These are phyloP conservation scores for Steinernema carpocapsae DNA, from an alignment of 2,888 invertebrate species.

Conservation along the genomic window DNA sequence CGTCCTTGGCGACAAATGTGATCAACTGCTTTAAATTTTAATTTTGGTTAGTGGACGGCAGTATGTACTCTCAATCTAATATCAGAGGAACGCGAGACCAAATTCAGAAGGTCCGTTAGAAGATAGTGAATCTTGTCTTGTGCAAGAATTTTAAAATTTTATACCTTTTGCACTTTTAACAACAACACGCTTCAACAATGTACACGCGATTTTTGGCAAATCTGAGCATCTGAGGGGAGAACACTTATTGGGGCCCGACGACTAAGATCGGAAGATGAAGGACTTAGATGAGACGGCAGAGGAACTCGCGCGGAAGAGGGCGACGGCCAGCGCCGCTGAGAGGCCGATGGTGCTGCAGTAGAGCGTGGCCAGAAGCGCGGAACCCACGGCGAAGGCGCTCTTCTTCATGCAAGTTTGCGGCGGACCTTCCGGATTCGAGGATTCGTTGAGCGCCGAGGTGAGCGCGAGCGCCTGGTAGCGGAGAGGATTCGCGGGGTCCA, in stretches of 20 bases:
- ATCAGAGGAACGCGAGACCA: too few relatives aligned
- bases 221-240: slow-evolving; percentile 34
- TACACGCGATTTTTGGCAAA: slow-evolving; percentile 22
- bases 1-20: too few relatives aligned
- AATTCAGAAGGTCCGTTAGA: too few relatives aligned
- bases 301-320: slow-evolving; percentile 21
- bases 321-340: slow-evolving; percentile 26
- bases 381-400: slow-evolving; percentile 38
- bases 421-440: not conserved
- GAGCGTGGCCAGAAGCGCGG: slow-evolving; percentile 39
- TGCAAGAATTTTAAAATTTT: not conserved
- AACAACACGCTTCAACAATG: slow-evolving; percentile 31
- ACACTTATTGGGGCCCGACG: not conserved
- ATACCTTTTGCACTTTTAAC: not conserved
- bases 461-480: slow-evolving; percentile 27
- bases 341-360: slow-evolving; percentile 34
- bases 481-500: slow-evolving; percentile 7
- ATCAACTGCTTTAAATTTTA: too few relatives aligned
- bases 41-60: too few relatives aligned
- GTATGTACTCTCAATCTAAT: too few relatives aligned
- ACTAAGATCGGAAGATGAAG: slow-evolving; percentile 8
- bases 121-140: too few relatives aligned
- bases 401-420: slow-evolving; percentile 38
- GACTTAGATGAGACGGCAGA: slow-evolving; percentile 8
- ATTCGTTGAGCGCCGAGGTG: slow-evolving; percentile 12